Base-by-base conservation (phyloP, 2,888 invertebrate genomes). In the Clostera curtula region DNA sequence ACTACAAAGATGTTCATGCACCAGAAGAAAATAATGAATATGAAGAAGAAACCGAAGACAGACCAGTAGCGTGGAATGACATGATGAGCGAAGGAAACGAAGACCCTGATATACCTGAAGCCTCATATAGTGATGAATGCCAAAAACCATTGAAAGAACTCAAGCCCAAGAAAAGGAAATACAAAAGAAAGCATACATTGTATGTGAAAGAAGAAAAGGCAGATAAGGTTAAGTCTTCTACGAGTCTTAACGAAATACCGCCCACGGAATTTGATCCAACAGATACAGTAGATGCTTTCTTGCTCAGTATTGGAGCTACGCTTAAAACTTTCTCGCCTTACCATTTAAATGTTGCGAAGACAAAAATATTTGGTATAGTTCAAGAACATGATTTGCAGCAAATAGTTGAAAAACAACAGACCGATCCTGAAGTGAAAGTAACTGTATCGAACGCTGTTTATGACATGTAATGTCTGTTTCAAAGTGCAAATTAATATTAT, bases 351-450 rank as follows among this genome's bases (percentile, higher is more conserved):
- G 36, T 83, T 15, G 83, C 84, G 0, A 84, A 84, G 31, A 77
- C 65, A 42, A 75, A 84, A 51, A 84, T 84, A 40, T 84, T 84
- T 27, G 49, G 71, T 0, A 63, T 82, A 0, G 84, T 84, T 0
- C 84, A 83, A 37, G 80, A 84, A 33, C 76, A 79, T 22, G 84
- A 84, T 38, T 49, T 83, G 29, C 70, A 79, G 28, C 83, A 83
- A 43, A 83, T 83, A 12, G 73, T 82, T 12, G 70, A 77, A 27
- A 76, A 62, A 7, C 34, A 42, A 2, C 49, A 46, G 23, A 42
- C 43, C 3, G 44, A 33, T 1, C 37, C 46, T n/a, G 69, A 71
- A n/a, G 45, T 54, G 4, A 61, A 59, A 32, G 40, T 60, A 4
- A 41, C 57, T 2, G 41, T 56, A 5, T 34, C 60, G 1, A 57